These are phyloP conservation scores for Theropithecus gelada DNA, from an alignment of 2,113 vertebrate genomes.

Conservation along the genomic window DNA sequence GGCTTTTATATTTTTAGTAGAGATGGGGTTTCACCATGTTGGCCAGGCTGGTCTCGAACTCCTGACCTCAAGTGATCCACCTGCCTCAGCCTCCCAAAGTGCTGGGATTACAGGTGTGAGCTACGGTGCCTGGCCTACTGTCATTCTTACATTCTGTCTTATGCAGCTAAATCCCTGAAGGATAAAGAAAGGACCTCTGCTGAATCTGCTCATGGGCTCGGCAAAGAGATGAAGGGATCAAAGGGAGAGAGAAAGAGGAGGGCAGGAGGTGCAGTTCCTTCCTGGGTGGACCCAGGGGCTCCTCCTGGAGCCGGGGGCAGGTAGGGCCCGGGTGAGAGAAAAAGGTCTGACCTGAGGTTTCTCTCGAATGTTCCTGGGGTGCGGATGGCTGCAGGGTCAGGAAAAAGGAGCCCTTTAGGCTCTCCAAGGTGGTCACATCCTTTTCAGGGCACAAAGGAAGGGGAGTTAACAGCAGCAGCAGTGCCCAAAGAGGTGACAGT, in stretches of 20 bases:
- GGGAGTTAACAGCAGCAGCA: not conserved
- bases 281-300: no score
- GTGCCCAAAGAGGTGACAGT: not conserved
- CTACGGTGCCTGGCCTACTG: not conserved
- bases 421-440: not conserved
- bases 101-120: not conserved
- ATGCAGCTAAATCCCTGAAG: not conserved
- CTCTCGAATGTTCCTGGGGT: no score
- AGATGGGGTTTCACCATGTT: not conserved
- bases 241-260: not conserved
- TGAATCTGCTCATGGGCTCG: not conserved
- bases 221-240: not conserved
- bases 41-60: not conserved
- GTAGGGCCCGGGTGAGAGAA: no score
- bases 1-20: not conserved
- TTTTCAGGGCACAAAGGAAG: not conserved
- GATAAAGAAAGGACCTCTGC: not conserved
- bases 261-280: fast-evolving
- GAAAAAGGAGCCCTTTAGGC: no score
- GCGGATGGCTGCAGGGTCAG: fast-evolving
- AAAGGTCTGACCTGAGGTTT: not conserved
- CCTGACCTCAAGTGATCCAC: not conserved
- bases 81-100: not conserved
- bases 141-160: not conserved
- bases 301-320: not conserved